Base-by-base conservation (phyloP, 2,797 vertebrate species). In the Enteromius radiatus region DNA sequence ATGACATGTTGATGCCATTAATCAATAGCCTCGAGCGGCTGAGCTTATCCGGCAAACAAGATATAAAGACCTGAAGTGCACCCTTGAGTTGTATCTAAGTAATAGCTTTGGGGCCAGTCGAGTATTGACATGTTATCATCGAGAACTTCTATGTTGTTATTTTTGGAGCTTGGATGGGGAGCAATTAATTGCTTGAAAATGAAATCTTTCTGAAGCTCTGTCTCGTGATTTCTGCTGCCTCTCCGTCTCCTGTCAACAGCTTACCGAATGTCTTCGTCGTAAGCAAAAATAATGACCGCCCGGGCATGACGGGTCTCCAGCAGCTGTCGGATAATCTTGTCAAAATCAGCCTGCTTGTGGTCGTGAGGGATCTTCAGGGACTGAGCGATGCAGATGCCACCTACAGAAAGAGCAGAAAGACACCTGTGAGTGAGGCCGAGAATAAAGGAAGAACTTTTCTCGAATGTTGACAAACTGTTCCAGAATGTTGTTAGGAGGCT, bases 321-420 rank as follows among this genome's bases (percentile, higher is more conserved):
- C 78, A 99, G 96, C 89, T 96, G 95, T 63, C 89, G 95, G 90
- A 99, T 96, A 84, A 97, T 95, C 85, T 94, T 97, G 70, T 99
- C 97, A 6, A 97, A 98, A 92, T 98, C 94, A 0, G 93, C 94
- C 71, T 94, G 93, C 92, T 95, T 96, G 90, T 93, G 94, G 43
- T 97, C 95, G 33, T 96, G 95, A 47, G 97, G 96, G 82, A 99
- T 98, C 92, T 97, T 98, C 93, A 98, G 93, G 0, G 97, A 98
- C 94, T 98, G 97, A 79, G 98, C 97, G 28, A 99, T 98, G 88
- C 98, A 99, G 92, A 98, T 96, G 82, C 96, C 96, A 89, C 97
- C 98, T 99, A 93, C 76, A 80, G 75, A 84, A 73, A 87, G 14
- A 86, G 56, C 86, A 83, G 84, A 64, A 84, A 76, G 59, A 73